phyloP scores from a whole-genome alignment of 37 sponge, comb jelly and placozoan genomes.

The Lycopodina hypogea region DNA sequence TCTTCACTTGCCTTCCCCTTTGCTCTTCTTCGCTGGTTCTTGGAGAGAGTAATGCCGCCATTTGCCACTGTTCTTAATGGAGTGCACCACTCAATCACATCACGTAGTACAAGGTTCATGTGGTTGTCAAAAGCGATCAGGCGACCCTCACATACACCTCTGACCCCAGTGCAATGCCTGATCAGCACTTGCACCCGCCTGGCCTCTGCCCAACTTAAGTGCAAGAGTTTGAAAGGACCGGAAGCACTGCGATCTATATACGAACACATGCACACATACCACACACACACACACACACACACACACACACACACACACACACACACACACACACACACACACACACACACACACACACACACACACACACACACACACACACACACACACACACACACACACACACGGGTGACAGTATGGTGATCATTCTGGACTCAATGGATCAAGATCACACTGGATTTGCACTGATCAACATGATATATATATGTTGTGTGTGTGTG shows the following conservation, averaged over 20 bases:
- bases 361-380: background rate
- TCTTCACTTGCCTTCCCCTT: background rate
- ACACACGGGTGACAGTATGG: too few relatives aligned
- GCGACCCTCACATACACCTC: slow-evolving; percentile 53
- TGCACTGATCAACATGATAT: too few relatives aligned
- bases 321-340: background rate
- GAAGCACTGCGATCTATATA: background rate
- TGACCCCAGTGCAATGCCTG: slow-evolving; percentile 61
- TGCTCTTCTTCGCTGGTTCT: slow-evolving; percentile 5
- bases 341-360: background rate
- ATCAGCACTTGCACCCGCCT: slow-evolving; percentile 47
- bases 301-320: background rate
- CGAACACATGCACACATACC: background rate
- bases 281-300: background rate
- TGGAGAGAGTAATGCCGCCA: slow-evolving; percentile 22
- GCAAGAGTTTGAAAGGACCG: slow-evolving; percentile 45
- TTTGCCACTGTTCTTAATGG: slow-evolving; percentile 54
- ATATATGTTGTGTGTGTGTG: too few relatives aligned
- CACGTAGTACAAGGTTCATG: slow-evolving; percentile 57
- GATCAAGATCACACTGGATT: too few relatives aligned
- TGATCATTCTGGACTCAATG: too few relatives aligned
- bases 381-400: background rate
- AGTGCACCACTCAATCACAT: slow-evolving; percentile 52
- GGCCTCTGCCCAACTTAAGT: slow-evolving; percentile 6
- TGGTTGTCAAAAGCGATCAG: slow-evolving; percentile 62